Evolutionary conservation across 2,113 vertebrate species (phyloP).

Genomic region (Xyliphius kryptos): DNA sequence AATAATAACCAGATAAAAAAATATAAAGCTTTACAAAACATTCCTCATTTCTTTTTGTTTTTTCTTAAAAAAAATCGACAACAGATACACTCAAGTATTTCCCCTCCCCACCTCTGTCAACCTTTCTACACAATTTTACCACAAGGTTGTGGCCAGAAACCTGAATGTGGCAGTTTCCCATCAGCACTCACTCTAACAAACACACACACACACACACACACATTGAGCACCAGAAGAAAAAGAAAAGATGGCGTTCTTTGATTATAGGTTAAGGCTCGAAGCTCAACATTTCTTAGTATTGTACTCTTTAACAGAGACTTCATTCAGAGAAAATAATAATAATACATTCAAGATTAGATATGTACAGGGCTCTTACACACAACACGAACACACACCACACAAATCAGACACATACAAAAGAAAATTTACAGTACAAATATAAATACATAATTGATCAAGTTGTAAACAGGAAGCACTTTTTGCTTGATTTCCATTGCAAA

Average conservation of each 20-base stretch:
- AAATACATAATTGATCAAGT: too few relatives aligned
- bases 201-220: slow-evolving; percentile 15
- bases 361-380: too few relatives aligned
- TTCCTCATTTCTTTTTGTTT: too few relatives aligned
- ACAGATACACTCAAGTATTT: too few relatives aligned
- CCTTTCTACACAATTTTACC: slow-evolving; percentile 53
- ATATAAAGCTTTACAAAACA: neutral
- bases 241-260: slow-evolving; percentile 15
- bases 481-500: too few relatives aligned
- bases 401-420: neutral
- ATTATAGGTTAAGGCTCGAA: slow-evolving; percentile 27
- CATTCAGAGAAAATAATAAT: slow-evolving; percentile 31
- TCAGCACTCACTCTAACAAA: slow-evolving; percentile 21
- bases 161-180: slow-evolving; percentile 34
- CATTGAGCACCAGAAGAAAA: slow-evolving; percentile 22
- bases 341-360: slow-evolving; percentile 42
- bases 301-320: slow-evolving; percentile 10
- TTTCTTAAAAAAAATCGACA: too few relatives aligned
- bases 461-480: too few relatives aligned
- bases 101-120: slow-evolving; percentile 48
- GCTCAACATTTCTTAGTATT: slow-evolving; percentile 44
- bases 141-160: slow-evolving; percentile 50
- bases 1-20: too few relatives aligned
- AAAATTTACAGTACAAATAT: slow-evolving; percentile 14
- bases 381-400: too few relatives aligned